Base-by-base conservation (phyloP, 2,113 vertebrate genomes). In the Hippocampus guttulatus region DNA sequence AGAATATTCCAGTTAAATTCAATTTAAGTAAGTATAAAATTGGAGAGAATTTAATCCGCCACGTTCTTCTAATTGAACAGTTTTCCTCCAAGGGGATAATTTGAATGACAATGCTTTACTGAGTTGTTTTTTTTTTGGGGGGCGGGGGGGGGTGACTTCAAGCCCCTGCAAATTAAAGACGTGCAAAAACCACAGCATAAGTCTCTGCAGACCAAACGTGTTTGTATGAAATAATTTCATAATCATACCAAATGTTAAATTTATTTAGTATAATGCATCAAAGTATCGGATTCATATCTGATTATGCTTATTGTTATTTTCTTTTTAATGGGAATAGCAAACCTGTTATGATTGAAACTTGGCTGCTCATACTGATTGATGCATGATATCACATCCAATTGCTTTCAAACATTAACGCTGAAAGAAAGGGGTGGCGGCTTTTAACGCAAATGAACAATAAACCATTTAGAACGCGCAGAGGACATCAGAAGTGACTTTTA, bases 71-170 rank as follows among this genome's bases (percentile, higher is more conserved):
- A 70, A 75, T 78, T 80, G 79, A 67, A 62, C 54, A 55, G 75
- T 73, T 79, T 78, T n/a, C n/a, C 66, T 73, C 75, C 23, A 40
- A 9, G 3, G 21, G 76, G 70, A 71, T 69, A 45, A 84, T 85
- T 83, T 84, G 21, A 88, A 85, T 84, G 78, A 81, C 73, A 81
- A 88, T 85, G 75, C 78, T 70, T 51, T 23, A 60, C 38, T 21
- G 51, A 62, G 76, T 27, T 27, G 75, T 85, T 76, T 85, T 76
- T 38, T 38, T 38, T 38, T 38, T 6, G 33, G 33, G 33, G 33
- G 30, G 30, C 3, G 33, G 33, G 71, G 70, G 1, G 8, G 54
- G 61, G 74, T 78, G 66, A 30, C 72, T 70, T 55, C 63, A 21
- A 30, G 61, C 61, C 63, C 43, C 43, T 84, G 43, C 69, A 71